Evolutionary conservation across 2,113 vertebrate genomes (phyloP), one percentile per base, ranked within the genome.

Genomic region (Peromyscus californicus): DNA sequence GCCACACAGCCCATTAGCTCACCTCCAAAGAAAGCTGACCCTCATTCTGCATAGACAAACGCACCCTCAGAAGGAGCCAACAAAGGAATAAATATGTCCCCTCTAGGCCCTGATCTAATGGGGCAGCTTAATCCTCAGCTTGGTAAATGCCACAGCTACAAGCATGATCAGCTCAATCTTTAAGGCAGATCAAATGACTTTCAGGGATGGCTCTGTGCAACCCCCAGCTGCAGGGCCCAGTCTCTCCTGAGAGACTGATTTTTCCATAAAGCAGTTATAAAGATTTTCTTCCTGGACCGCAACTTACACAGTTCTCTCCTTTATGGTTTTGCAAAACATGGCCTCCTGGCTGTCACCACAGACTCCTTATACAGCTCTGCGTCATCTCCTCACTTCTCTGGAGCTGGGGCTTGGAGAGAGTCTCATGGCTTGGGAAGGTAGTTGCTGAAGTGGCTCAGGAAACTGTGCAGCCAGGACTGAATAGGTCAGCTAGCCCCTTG

Each of bases 1-100:
- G 13, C 76, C 76, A 26, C 13, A 1, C 24, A 57, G 85, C 15
- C 59, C 59, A 54, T 59, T 48, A 79, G 31, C 78, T 94, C 79
- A 7, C 89, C 94, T 54, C 63, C 83, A 87, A 48, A 74, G 93
- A 93, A 95, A 69, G 92, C 74, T 70, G 87, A 85, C 65, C 80
- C 69, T 91, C 85, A 10, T 33, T 59, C 59, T 24, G 5, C 17
- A 54, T 11, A 89, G 51, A 61, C 76, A 88, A 87, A 48, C 69
- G 16, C 91, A 21, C 36, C 42, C 0, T 69, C 83, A 21, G 36
- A 31, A 72, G 7, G 95, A 93, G 74, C 63, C 84, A 88, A 85
- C 88, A 70, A 75, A 94, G 88, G 88, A 54, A 85, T 82, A 72
- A 79, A 69, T 70, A 5, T 33, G 93, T 89, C 84, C 24, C 75